phyloP scores from a whole-genome alignment of 2,888 invertebrate species.

The Nephrotoma flavescens region DNA sequence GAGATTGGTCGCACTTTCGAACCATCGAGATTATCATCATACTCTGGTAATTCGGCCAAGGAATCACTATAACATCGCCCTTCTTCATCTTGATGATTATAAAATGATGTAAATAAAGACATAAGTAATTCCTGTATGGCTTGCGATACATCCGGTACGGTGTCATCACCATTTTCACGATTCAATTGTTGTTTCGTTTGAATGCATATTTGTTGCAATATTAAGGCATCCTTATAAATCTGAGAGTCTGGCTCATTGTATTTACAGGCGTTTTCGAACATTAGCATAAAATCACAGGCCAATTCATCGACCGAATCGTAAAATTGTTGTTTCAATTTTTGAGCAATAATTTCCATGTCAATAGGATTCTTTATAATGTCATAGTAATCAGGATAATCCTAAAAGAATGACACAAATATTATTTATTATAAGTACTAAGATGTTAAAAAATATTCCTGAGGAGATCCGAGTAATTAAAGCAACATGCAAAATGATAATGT shows the following conservation, averaged over 20 bases:
- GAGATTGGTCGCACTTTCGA: constrained; percentile 68
- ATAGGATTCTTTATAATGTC: constrained; percentile 94
- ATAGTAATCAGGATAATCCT: constrained; percentile 94
- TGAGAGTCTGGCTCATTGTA: constrained; percentile 96
- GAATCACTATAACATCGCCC: constrained; percentile 94
- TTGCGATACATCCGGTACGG: constrained; percentile 76
- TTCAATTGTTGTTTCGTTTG: constrained; percentile 69
- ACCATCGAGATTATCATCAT: constrained; percentile 53
- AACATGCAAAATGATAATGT: constrained; percentile 4
- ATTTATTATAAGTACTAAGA: not conserved
- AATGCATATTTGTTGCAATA: constrained; percentile 78
- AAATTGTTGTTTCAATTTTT: constrained; percentile 58
- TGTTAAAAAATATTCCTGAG: not conserved
- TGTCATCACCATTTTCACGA: constrained; percentile 56
- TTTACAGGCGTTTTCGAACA: constrained; percentile 95
- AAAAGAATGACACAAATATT: constrained; percentile 16
- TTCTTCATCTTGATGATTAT: constrained; percentile 94
- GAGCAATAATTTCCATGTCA: constrained; percentile 87
- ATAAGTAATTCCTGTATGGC: constrained; percentile 84
- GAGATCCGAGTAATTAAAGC: not conserved
- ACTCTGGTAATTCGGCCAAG: constrained; percentile 83
- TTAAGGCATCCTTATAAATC: constrained; percentile 91
- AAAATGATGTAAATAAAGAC: constrained; percentile 82
- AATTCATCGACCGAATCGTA: constrained; percentile 79
- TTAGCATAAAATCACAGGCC: constrained; percentile 74